These are phyloP conservation scores for Megalurothrips usitatus DNA, from an alignment of 2,888 invertebrate species.

Conservation along the genomic window DNA sequence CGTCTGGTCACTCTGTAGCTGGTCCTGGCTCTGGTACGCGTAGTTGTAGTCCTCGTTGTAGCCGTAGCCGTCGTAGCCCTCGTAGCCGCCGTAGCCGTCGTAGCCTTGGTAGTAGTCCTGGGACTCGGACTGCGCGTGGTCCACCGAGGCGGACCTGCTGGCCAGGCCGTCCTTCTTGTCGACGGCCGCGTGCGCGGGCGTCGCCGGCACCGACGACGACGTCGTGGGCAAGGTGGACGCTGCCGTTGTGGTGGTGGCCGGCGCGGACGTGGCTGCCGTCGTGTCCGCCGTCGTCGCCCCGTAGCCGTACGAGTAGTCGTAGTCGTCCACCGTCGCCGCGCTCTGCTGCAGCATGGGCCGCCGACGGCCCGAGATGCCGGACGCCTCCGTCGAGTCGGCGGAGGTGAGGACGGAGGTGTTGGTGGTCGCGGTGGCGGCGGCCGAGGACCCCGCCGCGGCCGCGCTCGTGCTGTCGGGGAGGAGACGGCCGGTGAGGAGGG, in stretches of 20 bases:
- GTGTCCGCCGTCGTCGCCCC: conserved; percentile 43
- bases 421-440: neutral
- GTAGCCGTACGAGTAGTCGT: conserved; percentile 47
- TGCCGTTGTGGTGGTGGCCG: conserved; percentile 38
- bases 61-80: conserved; percentile 44
- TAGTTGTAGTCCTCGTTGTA: conserved; percentile 68
- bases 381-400: conserved; percentile 44
- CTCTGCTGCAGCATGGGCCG: conserved; percentile 47
- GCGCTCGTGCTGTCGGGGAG: no score
- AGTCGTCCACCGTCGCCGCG: conserved; percentile 45
- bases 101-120: conserved; percentile 41
- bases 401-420: neutral
- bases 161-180: conserved; percentile 45
- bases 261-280: conserved; percentile 43
- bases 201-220: conserved; percentile 51
- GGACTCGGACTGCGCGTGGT: conserved; percentile 47
- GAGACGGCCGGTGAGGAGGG: no score
- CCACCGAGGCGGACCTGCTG: conserved; percentile 40
- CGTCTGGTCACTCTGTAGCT: conserved; percentile 46
- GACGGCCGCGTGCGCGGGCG: conserved; percentile 46
- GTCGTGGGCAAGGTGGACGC: conserved; percentile 46
- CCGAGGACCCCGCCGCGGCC: neutral
- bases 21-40: conserved; percentile 65
- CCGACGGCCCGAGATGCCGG: conserved; percentile 49
- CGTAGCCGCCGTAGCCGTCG: conserved; percentile 44